Evolutionary conservation across 2,888 invertebrate species (phyloP).

Genomic region (Drosophila multiciliata): DNA sequence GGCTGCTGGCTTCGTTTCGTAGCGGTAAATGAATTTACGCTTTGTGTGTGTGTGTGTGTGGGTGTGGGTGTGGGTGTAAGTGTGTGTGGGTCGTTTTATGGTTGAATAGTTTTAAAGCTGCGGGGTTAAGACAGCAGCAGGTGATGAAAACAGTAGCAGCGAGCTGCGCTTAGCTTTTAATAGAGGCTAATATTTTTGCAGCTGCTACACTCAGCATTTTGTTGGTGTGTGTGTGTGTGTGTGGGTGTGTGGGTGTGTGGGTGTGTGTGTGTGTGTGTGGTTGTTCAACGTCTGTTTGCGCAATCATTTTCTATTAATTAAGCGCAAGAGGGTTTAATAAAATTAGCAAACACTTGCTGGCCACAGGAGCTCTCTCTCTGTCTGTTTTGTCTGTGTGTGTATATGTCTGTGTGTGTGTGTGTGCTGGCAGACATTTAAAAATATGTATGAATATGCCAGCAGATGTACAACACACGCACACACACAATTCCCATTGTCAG

Average conservation of each 20-base stretch:
- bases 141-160: constrained; percentile 48
- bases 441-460: constrained; percentile 37
- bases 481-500: constrained; percentile 60
- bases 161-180: constrained; percentile 57
- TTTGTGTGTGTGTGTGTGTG: constrained; percentile 32
- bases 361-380: constrained; percentile 14
- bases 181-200: constrained; percentile 68
- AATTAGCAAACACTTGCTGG: constrained; percentile 76
- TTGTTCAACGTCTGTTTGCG: constrained; percentile 62
- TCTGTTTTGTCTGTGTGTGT: constrained; percentile 9
- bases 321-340: constrained; percentile 77
- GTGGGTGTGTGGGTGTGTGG: constrained; percentile 1
- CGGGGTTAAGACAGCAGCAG: constrained; percentile 56
- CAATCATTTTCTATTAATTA: constrained; percentile 81
- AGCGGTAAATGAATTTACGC: constrained; percentile 78
- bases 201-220: constrained; percentile 30
- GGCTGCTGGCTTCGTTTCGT: constrained; percentile 35
- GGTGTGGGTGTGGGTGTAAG: constrained; percentile 19
- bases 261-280: constrained; percentile 9
- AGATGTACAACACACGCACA: constrained; percentile 20
- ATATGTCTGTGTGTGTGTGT: constrained; percentile 4
- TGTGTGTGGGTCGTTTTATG: constrained; percentile 64
- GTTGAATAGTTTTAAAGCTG: constrained; percentile 73
- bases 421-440: constrained; percentile 56
- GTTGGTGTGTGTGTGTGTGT: neutral